Percentiles rank a stretch among this genome's conserved stretches.
Evolutionary conservation across 2,113 vertebrate species (phyloP).

Genomic region (Agapornis roseicollis): DNA sequence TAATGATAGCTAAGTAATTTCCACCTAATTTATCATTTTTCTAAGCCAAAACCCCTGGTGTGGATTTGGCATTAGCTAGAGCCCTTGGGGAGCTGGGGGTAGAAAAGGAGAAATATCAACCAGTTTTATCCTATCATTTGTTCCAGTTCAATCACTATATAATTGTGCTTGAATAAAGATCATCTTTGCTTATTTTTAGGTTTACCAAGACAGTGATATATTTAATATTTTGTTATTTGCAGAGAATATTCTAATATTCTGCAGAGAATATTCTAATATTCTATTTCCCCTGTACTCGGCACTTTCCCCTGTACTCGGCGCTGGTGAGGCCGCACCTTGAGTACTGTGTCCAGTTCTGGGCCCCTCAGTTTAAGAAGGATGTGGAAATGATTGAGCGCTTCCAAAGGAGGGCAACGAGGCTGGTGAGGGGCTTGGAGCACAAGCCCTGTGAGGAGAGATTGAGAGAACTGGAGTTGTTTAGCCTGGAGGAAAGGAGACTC

Average conservation of each 20-base stretch:
- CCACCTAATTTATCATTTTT: not conserved
- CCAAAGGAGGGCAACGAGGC: too few species aligned
- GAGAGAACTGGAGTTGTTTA: too few species aligned
- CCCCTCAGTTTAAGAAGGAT: too few species aligned
- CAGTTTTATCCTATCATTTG: not conserved
- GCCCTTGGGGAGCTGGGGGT: not conserved
- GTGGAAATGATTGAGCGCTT: too few species aligned
- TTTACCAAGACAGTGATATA: not conserved
- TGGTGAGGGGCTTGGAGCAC: too few species aligned
- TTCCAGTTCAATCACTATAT: not conserved
- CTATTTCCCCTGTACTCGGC: too few species aligned
- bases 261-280: too few species aligned
- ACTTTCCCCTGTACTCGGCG: too few species aligned
- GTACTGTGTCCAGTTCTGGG: too few species aligned
- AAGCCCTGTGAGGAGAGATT: too few species aligned
- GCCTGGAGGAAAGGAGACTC: too few species aligned
- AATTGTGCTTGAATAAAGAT: not conserved
- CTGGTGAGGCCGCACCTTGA: too few species aligned
- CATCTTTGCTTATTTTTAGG: not conserved
- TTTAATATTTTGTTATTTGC: not conserved
- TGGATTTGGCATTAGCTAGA: not conserved
- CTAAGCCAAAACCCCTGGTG: not conserved
- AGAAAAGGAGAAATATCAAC: not conserved
- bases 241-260: not conserved
- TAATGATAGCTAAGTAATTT: not conserved